Conservation (phyloP, 1,140 invertebrate genomes). For the Mylabris phalerata region DNA sequence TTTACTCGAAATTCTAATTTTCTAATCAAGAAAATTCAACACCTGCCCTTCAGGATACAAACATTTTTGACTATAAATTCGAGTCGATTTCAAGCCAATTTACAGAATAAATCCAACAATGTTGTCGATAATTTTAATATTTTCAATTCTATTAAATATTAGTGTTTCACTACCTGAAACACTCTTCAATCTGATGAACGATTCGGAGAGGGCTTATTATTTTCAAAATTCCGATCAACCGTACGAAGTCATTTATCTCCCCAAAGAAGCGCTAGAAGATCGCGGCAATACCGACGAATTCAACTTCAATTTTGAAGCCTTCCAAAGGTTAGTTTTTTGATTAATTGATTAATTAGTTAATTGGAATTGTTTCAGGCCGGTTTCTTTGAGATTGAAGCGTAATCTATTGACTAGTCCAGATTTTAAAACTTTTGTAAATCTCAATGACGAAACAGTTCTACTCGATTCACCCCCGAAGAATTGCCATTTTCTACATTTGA, state of each 20-base stretch:
- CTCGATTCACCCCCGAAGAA: slow-evolving; percentile 27
- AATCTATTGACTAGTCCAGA: slow-evolving; percentile 44
- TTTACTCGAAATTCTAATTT: neutral
- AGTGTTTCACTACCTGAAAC: slow-evolving; percentile 1
- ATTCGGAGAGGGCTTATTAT: slow-evolving; percentile 32
- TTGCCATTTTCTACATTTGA: slow-evolving; percentile 49
- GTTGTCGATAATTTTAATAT: too few relatives aligned
- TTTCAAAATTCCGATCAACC: slow-evolving; percentile 25
- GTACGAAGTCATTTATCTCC: slow-evolving; percentile 34
- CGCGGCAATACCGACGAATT: slow-evolving; percentile 15
- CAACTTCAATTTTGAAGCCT: slow-evolving; percentile 31
- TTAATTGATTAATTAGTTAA: neutral
- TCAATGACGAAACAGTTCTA: slow-evolving; percentile 30
- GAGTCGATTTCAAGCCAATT: too few relatives aligned
- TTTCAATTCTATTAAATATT: too few relatives aligned
- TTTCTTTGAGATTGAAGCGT: slow-evolving; percentile 43
- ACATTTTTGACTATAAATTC: too few relatives aligned
- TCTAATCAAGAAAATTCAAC: neutral
- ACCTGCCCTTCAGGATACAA: too few relatives aligned
- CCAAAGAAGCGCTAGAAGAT: slow-evolving; percentile 12
- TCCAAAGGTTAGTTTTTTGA: slow-evolving; percentile 28
- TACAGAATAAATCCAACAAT: too few relatives aligned
- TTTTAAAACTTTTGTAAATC: slow-evolving; percentile 46
- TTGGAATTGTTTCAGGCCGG: slow-evolving; percentile 27
- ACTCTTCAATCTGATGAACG: slow-evolving; percentile 27